Conservation (phyloP, 1,140 invertebrate species). For the Latrodectus geometricus region DNA sequence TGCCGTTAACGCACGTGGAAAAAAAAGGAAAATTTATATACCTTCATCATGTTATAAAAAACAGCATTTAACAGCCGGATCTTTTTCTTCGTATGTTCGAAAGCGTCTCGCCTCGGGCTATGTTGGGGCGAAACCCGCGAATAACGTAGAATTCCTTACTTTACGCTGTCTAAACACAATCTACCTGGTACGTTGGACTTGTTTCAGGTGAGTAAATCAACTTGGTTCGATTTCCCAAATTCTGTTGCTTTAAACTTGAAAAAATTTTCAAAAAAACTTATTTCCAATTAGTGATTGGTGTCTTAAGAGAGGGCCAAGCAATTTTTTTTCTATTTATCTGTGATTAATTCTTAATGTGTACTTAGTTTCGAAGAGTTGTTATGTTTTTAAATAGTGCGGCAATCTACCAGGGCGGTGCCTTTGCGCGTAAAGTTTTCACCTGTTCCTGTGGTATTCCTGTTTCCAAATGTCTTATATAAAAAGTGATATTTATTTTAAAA, state of each 20-base stretch:
- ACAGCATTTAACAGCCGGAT: background rate
- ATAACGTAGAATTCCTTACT: conserved; percentile 34
- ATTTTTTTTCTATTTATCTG: background rate
- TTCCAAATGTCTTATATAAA: too few species aligned
- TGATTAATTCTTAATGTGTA: background rate
- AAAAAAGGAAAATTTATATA: background rate
- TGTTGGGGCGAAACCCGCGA: conserved; percentile 40
- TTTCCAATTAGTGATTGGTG: background rate
- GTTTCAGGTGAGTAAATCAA: conserved; percentile 33
- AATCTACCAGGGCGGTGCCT: conserved; percentile 10
- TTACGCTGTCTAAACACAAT: conserved; percentile 40
- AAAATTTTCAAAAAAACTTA: conserved; percentile 3
- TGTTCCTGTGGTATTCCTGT: background rate
- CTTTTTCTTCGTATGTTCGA: background rate
- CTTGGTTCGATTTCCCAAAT: background rate
- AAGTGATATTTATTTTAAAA: too few species aligned
- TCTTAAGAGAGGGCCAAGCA: background rate
- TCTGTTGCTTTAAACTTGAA: background rate
- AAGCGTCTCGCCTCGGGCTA: conserved; percentile 34
- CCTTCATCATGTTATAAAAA: background rate
- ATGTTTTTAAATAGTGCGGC: conserved; percentile 24
- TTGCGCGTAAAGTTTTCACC: background rate
- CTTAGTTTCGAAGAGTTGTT: background rate
- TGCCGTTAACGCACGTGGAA: background rate
- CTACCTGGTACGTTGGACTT: conserved; percentile 36